Evolutionary conservation across 1,140 invertebrate genomes (phyloP).

Genomic region (Diachasma alloeum): DNA sequence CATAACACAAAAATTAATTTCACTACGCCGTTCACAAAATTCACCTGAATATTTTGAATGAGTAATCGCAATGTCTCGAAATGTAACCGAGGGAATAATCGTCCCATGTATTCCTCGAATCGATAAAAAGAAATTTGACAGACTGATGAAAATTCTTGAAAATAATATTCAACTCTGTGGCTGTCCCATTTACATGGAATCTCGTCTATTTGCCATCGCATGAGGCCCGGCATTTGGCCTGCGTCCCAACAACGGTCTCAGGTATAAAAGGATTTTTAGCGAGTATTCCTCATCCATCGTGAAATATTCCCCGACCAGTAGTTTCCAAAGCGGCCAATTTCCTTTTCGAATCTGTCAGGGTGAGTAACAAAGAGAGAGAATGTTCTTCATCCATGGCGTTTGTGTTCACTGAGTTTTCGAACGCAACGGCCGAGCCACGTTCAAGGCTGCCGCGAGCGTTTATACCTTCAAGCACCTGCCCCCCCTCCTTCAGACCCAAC

Average conservation of each 20-base stretch:
- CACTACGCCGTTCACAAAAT: too few relatives aligned
- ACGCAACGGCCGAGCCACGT: slow-evolving; percentile 33
- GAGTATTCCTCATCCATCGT: background rate
- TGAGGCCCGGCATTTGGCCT: background rate
- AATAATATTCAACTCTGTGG: background rate
- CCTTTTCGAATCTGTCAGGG: slow-evolving; percentile 29
- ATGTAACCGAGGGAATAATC: too few relatives aligned
- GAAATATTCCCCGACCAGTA: background rate
- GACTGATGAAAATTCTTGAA: background rate
- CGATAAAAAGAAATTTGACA: background rate
- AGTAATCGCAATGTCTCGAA: too few relatives aligned
- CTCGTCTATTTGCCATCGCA: background rate
- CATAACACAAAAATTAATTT: too few relatives aligned
- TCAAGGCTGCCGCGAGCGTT: background rate
- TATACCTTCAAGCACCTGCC: background rate
- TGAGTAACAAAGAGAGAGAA: slow-evolving; percentile 12
- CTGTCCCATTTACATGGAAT: background rate
- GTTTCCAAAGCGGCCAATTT: slow-evolving; percentile 25
- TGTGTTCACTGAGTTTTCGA: slow-evolving; percentile 19
- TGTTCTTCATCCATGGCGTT: slow-evolving; percentile 20
- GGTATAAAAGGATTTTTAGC: slow-evolving; percentile 12
- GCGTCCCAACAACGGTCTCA: background rate
- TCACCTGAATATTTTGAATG: too few relatives aligned
- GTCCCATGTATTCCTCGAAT: background rate
- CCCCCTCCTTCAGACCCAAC: background rate